Base-by-base conservation (phyloP, 2,888 invertebrate species). In the Mechanitis messenoides region DNA sequence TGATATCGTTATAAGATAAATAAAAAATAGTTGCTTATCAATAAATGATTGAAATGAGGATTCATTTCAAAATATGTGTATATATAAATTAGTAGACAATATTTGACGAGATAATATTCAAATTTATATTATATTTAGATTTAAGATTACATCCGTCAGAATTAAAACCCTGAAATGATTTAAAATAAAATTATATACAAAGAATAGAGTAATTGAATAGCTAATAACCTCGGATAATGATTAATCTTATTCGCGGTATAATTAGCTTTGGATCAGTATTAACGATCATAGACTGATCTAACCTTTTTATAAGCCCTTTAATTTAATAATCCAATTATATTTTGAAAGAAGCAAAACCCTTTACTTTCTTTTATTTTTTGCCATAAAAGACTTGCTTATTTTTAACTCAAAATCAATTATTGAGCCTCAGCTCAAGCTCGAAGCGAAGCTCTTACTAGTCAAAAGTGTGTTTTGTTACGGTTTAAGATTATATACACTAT, bases 191-290 rank as follows among this genome's bases (percentile, higher is more conserved):
- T 62, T 59, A 62, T 45, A 56, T 45, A 59, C 31, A 35, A 56
- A 62, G 56, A 46, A 62, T 53, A 38, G 45, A 45, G 42, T 59
- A 53, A 59, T 58, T 53, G 55, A 53, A 62, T 62, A 53, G 53
- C 28, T 38, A 58, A 33, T 6, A 35, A 12, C 53, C 58, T 58
- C 53, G 53, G 28, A 9, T 20, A 53, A 33, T 50, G 38, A 31
- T 59, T 62, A 62, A 62, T 62, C 62, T 55, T 62, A 46, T 62
- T 62, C 56, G 50, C 35, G 56, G 53, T 62, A 47, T 59, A 62
- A 59, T 62, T 56, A 62, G 53, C 59, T 62, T 62, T 59, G 59
- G 59, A 59, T 59, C 62, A 59, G 59, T 62, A 59, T 56, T 62
- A 62, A 62, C 62, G 53, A 62, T 38, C 50, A 38, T 45, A 47